These are phyloP conservation scores for Drosophila repleta DNA, from an alignment of 1,140 invertebrate genomes.

Conservation along the genomic window DNA sequence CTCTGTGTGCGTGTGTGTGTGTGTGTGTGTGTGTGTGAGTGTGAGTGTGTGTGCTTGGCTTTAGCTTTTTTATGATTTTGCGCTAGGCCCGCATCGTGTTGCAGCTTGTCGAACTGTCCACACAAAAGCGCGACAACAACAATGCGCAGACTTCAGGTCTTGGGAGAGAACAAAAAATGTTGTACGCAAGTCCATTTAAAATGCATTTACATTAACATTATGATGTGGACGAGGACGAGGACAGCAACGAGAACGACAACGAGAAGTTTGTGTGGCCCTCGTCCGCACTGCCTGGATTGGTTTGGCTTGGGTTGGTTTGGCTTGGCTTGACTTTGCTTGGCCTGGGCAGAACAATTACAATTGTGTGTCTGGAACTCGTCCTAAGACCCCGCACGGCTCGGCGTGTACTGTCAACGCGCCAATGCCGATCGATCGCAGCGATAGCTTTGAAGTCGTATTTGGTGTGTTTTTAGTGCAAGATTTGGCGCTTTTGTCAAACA, in stretches of 20 bases:
- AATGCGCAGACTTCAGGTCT: conserved; percentile 24
- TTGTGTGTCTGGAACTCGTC: conserved; percentile 50
- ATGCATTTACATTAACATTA: conserved; percentile 84
- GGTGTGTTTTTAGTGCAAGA: conserved; percentile 83
- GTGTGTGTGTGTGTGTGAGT: conserved; percentile 6
- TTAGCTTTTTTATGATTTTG: conserved; percentile 68
- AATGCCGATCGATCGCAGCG: conserved; percentile 76
- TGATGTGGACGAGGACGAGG: conserved; percentile 70
- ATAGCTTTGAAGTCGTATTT: conserved; percentile 84
- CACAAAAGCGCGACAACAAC: conserved; percentile 72
- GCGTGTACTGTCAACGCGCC: conserved; percentile 55
- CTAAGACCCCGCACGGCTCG: neutral
- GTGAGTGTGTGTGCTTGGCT: conserved; percentile 13
- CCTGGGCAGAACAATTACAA: conserved; percentile 69
- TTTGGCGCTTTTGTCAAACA: conserved; percentile 81
- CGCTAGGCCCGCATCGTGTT: conserved; percentile 74
- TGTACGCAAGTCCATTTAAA: conserved; percentile 83
- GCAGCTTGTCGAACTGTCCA: conserved; percentile 81
- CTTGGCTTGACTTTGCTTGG: neutral
- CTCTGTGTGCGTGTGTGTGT: conserved; percentile 11
- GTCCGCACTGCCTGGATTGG: neutral
- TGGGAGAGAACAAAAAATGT: conserved; percentile 65
- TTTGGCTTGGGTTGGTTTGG: conserved; percentile 2
- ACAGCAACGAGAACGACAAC: conserved; percentile 16
- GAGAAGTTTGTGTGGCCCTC: conserved; percentile 68